Base-by-base conservation (phyloP, 2,888 invertebrate genomes). In the Drosophila macrothrix region DNA sequence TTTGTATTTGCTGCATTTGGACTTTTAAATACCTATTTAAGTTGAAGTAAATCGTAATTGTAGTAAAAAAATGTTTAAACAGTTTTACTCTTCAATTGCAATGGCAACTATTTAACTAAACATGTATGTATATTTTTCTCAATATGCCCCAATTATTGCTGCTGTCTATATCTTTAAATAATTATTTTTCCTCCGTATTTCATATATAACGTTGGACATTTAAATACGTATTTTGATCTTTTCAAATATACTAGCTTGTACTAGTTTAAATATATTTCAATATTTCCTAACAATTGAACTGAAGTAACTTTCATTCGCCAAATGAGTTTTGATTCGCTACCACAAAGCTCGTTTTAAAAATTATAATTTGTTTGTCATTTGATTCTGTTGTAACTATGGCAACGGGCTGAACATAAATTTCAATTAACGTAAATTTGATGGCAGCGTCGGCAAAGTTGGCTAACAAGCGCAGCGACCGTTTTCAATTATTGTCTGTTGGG, bases 371-470 rank as follows among this genome's bases (percentile, higher is more conserved):
- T 65, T 76, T 69, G 63, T 22, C 25, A 25, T 28, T 64, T 49
- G 33, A 46, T 60, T 25, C 43, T 58, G n/a, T 14, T 80, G 35
- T 41, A 43, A 62, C 19, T 16, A 16, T n/a, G 56, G 39, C 60
- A 76, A 46, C 33, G 43, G 58, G 37, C 61, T 64, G 75, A 76
- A 78, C 79, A 89, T 90, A 82, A 87, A 90, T 90, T 89, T 87
- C 84, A 90, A 90, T 87, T 90, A 90, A 87, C 85, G 80, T 87
- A 82, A 82, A 87, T 87, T 90, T 82, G 67, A 76, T 82, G 82
- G 69, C 77, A 64, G 69, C 71, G 39, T 25, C 16, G 25, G 46
- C 60, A 76, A 69, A 90, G 80, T 81, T 83, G 52, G 71, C 60
- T 19, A 73, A 79, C 75, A 72, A 77, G 59, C 61, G 56, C 68